Base-by-base conservation (phyloP, 2,888 invertebrate genomes). In the Amphipoea oculea region DNA sequence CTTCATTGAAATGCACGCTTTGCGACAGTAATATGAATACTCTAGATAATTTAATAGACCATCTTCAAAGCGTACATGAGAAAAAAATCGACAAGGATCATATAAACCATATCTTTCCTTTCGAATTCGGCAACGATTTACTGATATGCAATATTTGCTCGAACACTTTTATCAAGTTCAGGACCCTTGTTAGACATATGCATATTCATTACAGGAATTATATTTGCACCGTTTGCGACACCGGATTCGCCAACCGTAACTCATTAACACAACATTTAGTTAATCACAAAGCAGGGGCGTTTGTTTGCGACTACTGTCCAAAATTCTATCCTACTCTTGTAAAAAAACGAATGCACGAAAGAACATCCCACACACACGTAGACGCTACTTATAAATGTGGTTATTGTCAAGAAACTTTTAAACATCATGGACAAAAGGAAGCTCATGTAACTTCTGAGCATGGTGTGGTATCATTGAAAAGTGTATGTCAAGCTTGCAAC, bases 261-360 rank as follows among this genome's bases (percentile, higher is more conserved):
- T 84, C 92, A 71, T 82, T 89, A 73, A 36, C 87, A 2, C 89
- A 89, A 45, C 89, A 89, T 73, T 29, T 67, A 0, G 77, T 85
- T 6, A 88, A 89, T 7, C 94, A 94, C 40, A 89, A 87, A 29
- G 91, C 86, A 12, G 94, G 93, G 0, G 77, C 74, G 0, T 91
- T 86, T 73, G 82, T 84, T 2, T 97, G 97, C 78, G 92, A 92
- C 6, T 91, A 88, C 60, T 97, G 97, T 77, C 90, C 93, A 1
- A 96, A 96, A 84, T 88, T 94, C 0, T 96, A 94, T 62, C 90
- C 93, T 2, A 95, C 95, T 0, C 90, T 91, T 65, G 90, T 93
- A 12, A 95, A 95, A n/a, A 91, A 95, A 65, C 92, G 93, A 68
- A 89, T 93, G 0, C 97, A 97, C 70, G 94, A 94, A 76, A 92